These are phyloP conservation scores for Tragelaphus oryx DNA, from an alignment of 2,797 vertebrate species.

Conservation along the genomic window DNA sequence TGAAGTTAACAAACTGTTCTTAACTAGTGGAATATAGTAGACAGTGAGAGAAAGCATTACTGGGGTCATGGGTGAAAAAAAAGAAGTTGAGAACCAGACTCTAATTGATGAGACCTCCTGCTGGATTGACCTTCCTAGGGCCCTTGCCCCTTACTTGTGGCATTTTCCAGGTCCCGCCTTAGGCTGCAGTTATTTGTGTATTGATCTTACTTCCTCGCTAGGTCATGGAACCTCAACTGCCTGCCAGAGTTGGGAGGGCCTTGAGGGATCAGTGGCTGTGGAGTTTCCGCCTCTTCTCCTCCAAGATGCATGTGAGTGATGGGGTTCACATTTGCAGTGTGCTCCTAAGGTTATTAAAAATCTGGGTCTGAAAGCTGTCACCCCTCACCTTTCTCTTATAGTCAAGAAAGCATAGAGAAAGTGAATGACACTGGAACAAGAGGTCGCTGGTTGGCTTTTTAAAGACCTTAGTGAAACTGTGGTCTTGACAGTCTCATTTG, in stretches of 20 bases:
- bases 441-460: background rate
- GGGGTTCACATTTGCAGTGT: background rate
- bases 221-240: background rate
- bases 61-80: background rate
- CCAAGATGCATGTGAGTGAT: background rate
- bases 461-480: background rate
- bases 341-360: background rate
- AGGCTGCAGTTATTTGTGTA: background rate
- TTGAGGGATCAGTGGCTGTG: background rate
- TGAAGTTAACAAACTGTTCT: conserved; percentile 9
- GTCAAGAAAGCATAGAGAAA: background rate
- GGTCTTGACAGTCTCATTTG: conserved; percentile 37
- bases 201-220: background rate
- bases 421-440: background rate
- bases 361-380: background rate
- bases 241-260: background rate
- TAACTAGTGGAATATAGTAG: background rate
- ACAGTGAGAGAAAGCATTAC: background rate
- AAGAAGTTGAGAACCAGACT: background rate
- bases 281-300: background rate
- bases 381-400: background rate
- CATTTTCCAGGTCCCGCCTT: background rate
- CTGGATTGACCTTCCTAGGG: background rate
- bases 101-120: conserved; percentile 31
- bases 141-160: background rate